phyloP scores from a whole-genome alignment of 2,888 invertebrate genomes.

The Lepidocyrtoides sp. region DNA sequence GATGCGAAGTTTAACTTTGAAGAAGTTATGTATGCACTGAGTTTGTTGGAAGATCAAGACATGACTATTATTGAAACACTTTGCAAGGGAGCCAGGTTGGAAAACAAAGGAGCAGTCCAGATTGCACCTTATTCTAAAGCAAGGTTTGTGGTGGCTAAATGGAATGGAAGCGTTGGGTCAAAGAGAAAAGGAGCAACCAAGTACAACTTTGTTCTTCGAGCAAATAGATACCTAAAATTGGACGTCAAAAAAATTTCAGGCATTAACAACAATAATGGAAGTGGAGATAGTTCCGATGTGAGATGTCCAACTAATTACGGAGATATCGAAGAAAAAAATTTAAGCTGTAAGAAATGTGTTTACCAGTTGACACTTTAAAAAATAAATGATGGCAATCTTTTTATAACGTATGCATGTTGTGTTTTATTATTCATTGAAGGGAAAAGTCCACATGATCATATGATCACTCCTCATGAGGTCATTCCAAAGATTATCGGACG shows the following conservation, averaged over 20 bases:
- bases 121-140: constrained; percentile 12
- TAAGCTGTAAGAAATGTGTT: too few species aligned
- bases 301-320: too few species aligned
- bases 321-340: too few species aligned
- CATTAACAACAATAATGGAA: too few species aligned
- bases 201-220: not conserved
- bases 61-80: not conserved
- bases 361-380: too few species aligned
- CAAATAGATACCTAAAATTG: too few species aligned
- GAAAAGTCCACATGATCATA: not conserved
- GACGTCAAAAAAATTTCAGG: too few species aligned
- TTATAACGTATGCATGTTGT: too few species aligned
- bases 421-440: too few species aligned
- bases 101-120: not conserved
- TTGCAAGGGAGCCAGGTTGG: not conserved
- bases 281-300: too few species aligned
- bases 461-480: not conserved
- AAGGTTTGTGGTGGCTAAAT: not conserved
- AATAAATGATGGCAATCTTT: too few species aligned
- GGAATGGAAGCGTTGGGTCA: not conserved
- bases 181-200: too few species aligned
- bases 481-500: constrained; percentile 18
- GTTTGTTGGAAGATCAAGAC: not conserved
- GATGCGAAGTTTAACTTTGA: not conserved
- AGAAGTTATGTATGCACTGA: not conserved